A percentile compares a stretch with the other conserved stretches of the same genome.
phyloP scores from a whole-genome alignment of 2,888 invertebrate genomes.

The Habroteleia sp. region DNA sequence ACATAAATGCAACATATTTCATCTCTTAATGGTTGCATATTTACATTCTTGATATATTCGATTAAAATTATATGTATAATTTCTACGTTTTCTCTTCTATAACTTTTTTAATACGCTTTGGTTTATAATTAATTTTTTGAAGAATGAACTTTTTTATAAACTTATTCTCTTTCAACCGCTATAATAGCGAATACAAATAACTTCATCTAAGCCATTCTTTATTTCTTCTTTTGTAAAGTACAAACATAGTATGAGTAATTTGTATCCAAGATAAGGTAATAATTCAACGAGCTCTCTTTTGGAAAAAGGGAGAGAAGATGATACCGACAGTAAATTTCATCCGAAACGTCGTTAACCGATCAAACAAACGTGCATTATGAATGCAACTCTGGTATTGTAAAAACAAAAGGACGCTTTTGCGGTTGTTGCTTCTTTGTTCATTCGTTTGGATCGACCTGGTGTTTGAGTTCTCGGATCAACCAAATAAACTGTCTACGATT shows the following conservation, averaged over 20 bases:
- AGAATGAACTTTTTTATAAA: too few species aligned
- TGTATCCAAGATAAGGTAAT: conserved; percentile 22
- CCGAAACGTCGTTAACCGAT: conserved; percentile 47
- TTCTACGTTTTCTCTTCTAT: too few species aligned
- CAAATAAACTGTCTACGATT: conserved; percentile 67
- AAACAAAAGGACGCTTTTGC: conserved; percentile 64
- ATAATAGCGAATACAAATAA: too few species aligned
- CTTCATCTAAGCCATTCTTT: too few species aligned
- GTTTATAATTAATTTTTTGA: too few species aligned
- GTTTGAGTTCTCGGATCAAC: conserved; percentile 66
- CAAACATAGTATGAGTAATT: conserved; percentile 16
- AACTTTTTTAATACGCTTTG: too few species aligned
- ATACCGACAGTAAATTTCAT: conserved; percentile 42
- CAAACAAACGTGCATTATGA: conserved; percentile 54
- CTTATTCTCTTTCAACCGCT: too few species aligned
- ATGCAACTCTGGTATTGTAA: conserved; percentile 63
- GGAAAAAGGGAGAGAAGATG: conserved; percentile 25
- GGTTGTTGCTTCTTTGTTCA: conserved; percentile 52
- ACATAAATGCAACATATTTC: too few species aligned
- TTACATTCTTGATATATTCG: too few species aligned
- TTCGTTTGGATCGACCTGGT: conserved; percentile 57
- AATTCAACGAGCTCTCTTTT: conserved; percentile 22
- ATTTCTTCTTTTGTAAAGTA: too few species aligned
- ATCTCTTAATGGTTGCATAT: too few species aligned
- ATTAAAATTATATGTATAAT: too few species aligned